Evolutionary conservation across 2,113 vertebrate species (phyloP).

Genomic region (Neofelis nebulosa): DNA sequence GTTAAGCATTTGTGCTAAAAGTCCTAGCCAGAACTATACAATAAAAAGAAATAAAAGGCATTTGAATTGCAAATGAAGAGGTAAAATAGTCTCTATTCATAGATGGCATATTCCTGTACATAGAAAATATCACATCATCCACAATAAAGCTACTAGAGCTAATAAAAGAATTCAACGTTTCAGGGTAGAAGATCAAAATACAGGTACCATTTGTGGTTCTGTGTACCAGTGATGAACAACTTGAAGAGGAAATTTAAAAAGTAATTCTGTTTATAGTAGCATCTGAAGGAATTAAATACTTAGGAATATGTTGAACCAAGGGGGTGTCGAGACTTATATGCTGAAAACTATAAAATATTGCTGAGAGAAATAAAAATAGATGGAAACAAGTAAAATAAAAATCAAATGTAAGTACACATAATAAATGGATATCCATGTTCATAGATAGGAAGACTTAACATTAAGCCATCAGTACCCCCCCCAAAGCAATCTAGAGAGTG

Average conservation of each 20-base stretch:
- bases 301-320: not conserved
- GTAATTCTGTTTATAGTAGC: not conserved
- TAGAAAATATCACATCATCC: not conserved
- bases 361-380: slow-evolving; percentile 7
- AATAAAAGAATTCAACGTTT: not conserved
- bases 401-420: not conserved
- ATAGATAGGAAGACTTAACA: not conserved
- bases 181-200: not conserved
- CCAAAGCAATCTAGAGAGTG: not conserved
- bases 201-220: not conserved
- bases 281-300: not conserved
- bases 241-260: not conserved
- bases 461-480: not conserved
- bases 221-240: not conserved
- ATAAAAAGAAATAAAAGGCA: not conserved
- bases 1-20: not conserved
- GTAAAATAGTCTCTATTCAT: not conserved
- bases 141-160: not conserved
- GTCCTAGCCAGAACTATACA: not conserved
- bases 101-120: not conserved
- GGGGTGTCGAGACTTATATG: not conserved
- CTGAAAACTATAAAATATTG: not conserved
- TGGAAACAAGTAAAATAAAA: not conserved
- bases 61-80: not conserved
- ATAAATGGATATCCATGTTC: not conserved